Evolutionary conservation across 2,113 vertebrate genomes (phyloP).

Genomic region (Bos taurus): DNA sequence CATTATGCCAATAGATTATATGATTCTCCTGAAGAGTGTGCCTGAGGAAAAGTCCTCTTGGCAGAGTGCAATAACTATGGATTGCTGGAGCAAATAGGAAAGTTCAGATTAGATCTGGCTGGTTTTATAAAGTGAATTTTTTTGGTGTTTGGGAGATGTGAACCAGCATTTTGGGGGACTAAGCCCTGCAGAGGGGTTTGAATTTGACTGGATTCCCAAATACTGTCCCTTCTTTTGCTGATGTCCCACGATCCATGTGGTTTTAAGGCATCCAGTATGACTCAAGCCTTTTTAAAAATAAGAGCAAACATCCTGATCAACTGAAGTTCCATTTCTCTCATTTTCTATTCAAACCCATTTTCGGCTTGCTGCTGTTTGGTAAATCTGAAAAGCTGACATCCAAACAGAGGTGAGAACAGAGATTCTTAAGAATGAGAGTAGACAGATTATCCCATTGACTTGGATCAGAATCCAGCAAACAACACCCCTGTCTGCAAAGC

Average conservation of each 20-base stretch:
- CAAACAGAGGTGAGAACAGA: neutral
- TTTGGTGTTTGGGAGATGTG: neutral
- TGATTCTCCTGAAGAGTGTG: slow-evolving; percentile 64
- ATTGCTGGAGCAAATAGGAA: slow-evolving; percentile 51
- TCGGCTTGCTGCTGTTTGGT: neutral
- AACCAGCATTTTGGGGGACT: slow-evolving; percentile 7
- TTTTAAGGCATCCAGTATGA: neutral
- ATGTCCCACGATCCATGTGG: neutral
- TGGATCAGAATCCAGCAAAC: neutral
- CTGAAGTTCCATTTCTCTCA: neutral
- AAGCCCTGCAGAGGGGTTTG: neutral
- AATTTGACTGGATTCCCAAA: neutral
- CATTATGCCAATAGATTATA: slow-evolving; percentile 67
- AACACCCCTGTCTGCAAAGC: neutral
- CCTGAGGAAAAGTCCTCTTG: slow-evolving; percentile 64
- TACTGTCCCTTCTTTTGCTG: neutral
- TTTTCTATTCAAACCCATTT: neutral
- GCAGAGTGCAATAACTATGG: slow-evolving; percentile 50
- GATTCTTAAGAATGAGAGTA: neutral
- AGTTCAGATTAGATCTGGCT: slow-evolving; percentile 60
- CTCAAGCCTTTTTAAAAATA: neutral
- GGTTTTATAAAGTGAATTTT: slow-evolving; percentile 52
- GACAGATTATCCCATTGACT: neutral
- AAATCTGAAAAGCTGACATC: neutral
- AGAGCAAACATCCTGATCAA: neutral